Evolutionary conservation across 2,113 vertebrate genomes (phyloP).

Genomic region (Lophura nycthemera): DNA sequence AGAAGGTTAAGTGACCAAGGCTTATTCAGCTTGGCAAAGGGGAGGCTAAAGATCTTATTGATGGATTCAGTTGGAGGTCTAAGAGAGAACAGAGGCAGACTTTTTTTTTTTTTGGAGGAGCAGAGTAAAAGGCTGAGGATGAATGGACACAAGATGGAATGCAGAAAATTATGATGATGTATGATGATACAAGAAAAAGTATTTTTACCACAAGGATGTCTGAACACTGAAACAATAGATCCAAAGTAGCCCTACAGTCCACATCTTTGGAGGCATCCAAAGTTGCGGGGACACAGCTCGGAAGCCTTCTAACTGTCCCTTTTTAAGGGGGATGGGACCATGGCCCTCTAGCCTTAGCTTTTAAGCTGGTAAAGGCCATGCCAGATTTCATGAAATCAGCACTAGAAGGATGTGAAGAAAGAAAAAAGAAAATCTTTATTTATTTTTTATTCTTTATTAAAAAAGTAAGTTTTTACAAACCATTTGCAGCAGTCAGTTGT

Average conservation of each 20-base stretch:
- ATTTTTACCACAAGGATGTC: background rate
- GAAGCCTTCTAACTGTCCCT: background rate
- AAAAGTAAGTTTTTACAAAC: too few species aligned
- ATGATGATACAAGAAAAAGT: background rate
- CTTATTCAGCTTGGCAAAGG: too few species aligned
- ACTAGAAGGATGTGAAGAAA: background rate
- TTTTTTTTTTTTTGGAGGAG: background rate
- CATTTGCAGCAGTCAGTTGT: background rate
- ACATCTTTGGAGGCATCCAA: background rate
- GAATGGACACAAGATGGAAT: background rate
- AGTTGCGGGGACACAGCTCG: background rate
- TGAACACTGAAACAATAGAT: background rate
- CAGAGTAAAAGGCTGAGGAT: background rate
- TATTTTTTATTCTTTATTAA: background rate
- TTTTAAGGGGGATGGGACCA: too few species aligned
- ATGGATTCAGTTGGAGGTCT: too few species aligned
- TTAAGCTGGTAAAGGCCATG: too few species aligned
- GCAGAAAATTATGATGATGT: background rate
- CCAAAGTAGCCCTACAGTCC: background rate
- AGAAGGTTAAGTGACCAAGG: too few species aligned
- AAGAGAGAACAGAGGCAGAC: too few species aligned
- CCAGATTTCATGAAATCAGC: background rate
- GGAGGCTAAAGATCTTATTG: too few species aligned
- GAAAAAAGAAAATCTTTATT: background rate
- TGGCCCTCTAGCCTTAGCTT: too few species aligned